Evolutionary conservation across 2,888 invertebrate genomes (phyloP), one percentile per base, ranked within the genome.

Genomic region (Ophioninae sp.): DNA sequence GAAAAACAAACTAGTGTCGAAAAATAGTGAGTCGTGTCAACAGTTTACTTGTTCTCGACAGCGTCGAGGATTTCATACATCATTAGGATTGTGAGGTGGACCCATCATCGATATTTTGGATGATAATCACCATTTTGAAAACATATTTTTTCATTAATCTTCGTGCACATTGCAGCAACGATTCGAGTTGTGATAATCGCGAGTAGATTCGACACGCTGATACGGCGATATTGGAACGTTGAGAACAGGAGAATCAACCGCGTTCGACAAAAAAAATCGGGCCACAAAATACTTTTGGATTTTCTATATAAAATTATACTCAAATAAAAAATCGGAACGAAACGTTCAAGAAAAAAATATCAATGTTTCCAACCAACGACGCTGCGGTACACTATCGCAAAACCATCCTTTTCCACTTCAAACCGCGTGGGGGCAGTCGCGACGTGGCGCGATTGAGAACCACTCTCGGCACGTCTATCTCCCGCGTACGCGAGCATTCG

Each of bases 391-490:
- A 17, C 50, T 17, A 50, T 50, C 17, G 50, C 17, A 13, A 50
- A 50, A 50, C 3, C 50, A 17, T 50, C 3, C 17, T 50, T 50
- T 50, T 50, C 50, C 50, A 50, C 50, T 50, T 50, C 13, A 10
- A 50, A 30, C 50, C 68, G 23, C 68, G 68, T 68, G 68, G 23
- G 68, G 44, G 21, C 44, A 44, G 21, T 41, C 44, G 30, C 23
- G 3, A 0, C 1, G 23, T 50, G n/a, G 13, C 68, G 6, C 50
- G 50, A 17, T 68, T 68, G 68, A 68, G 23, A 68, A 68, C 68
- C 68, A 10, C 50, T 68, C 50, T 13, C 50, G 44, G n/a, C 13
- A 7, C 30, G 44, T 50, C 30, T 13, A 50, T 68, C 50, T 68
- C 68, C 44, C n/a, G 30, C n/a, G 30, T 62, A 23, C 30, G 17